Base-by-base conservation (phyloP, 2,797 vertebrate species). In the Periparus ater region DNA sequence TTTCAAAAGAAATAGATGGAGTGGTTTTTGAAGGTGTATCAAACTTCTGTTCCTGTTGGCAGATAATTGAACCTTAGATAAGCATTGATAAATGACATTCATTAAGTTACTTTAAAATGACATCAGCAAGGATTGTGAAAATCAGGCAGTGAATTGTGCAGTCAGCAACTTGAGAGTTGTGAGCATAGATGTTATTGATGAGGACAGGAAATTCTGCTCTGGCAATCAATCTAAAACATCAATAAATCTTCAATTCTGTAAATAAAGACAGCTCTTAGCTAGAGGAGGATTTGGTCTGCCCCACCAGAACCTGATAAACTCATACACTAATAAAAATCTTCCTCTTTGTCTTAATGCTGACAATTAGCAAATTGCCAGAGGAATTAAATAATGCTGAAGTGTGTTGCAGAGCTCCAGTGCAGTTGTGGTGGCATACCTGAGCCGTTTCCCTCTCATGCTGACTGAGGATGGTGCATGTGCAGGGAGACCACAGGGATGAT, bases 381-480 rank as follows among this genome's bases (percentile, higher is more conserved):
- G 17, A 36, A 17, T 45, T 77, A 40, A 48, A 47, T 45, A 32
- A 23, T 5, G 29, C 60, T 53, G 2, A 48, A 50, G 47, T 5
- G 4, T 36, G 2, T 47, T 44, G 17, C 16, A 14, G 29, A 88
- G 36, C 61, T 77, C 44, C 15, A 19, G 25, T 4, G 70, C 25
- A 2, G 30, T 23, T 66, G 29, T 29, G 45, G 58, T 42, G 47
- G 27, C 26, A 22, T 0, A 2, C n/a, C 29, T 20, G 55, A 76
- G 57, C 19, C 0, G 0, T 23, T 45, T 50, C 23, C 20, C 18
- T 19, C 42, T 78, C 0, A 0, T 4, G 34, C 50, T 27, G 21
- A 19, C 47, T 6, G 26, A 53, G 36, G 55, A 7, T 20, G 27
- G 44, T 8, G 20, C 36, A 22, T 0, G 1, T 32, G 26, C 10